Conservation (phyloP, 2,888 invertebrate genomes). For the Vesta saturnalis region DNA sequence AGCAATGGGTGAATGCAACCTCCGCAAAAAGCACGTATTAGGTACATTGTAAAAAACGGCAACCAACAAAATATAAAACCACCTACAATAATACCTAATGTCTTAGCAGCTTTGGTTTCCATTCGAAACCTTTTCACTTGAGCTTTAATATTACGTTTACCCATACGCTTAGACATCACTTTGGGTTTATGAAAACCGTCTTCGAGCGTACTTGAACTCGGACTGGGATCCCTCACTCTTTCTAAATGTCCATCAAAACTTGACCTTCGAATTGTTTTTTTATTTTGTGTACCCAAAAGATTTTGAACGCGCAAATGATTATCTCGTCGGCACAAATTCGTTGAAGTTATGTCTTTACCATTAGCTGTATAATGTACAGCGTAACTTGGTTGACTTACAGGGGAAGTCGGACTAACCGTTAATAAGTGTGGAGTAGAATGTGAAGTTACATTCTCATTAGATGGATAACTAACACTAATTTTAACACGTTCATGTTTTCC, state of each 20-base stretch:
- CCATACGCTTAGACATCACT: constrained; percentile 74
- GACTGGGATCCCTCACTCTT: constrained; percentile 62
- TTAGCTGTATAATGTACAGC: constrained; percentile 76
- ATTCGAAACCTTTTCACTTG: constrained; percentile 87
- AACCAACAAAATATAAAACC: constrained; percentile 97
- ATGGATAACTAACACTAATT: constrained; percentile 87
- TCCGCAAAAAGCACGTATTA: constrained; percentile 87
- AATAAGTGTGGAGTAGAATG: constrained; percentile 54
- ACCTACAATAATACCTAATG: constrained; percentile 95
- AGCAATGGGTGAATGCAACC: constrained; percentile 85
- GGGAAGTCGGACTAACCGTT: constrained; percentile 60
- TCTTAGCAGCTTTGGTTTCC: constrained; percentile 98
- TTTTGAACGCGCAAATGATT: constrained; percentile 68
- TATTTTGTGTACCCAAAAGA: constrained; percentile 48
- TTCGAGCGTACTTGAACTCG: constrained; percentile 61
- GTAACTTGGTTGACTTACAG: constrained; percentile 63
- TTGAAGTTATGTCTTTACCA: constrained; percentile 70
- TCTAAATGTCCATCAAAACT: constrained; percentile 64
- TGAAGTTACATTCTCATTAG: constrained; percentile 71
- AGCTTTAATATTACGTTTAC: constrained; percentile 89
- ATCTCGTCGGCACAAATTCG: constrained; percentile 63
- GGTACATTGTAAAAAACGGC: constrained; percentile 95
- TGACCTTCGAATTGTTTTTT: constrained; percentile 60
- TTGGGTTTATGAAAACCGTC: constrained; percentile 58
- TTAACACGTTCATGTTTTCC: constrained; percentile 81